Evolutionary conservation across 1,140 invertebrate species (phyloP).

Genomic region (Epicauta chinensis): DNA sequence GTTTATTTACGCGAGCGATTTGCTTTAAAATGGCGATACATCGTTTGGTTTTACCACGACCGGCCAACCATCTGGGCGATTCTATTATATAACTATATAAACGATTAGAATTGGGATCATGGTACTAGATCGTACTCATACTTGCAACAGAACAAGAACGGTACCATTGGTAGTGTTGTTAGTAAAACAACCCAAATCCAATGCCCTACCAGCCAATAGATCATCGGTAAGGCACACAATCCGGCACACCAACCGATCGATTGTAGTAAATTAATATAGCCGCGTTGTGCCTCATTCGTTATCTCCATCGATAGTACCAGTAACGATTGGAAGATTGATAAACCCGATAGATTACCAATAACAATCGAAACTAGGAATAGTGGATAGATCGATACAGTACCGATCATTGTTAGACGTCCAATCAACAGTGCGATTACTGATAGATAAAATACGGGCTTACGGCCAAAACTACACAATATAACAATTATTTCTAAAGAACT

Average conservation of each 20-base stretch:
- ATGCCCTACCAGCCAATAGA: conserved; percentile 51
- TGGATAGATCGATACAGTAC: neutral
- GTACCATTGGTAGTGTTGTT: conserved; percentile 27
- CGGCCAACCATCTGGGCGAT: conserved; percentile 60
- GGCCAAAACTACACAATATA: conserved; percentile 10
- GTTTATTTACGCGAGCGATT: conserved; percentile 60
- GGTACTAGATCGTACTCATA: conserved; percentile 8
- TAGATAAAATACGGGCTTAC: conserved; percentile 2
- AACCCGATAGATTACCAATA: conserved; percentile 12
- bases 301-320: conserved; percentile 23
- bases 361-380: conserved; percentile 4
- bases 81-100: conserved; percentile 50
- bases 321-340: conserved; percentile 17
- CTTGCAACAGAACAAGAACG: conserved; percentile 29
- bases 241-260: conserved; percentile 48
- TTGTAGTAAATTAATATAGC: conserved; percentile 44
- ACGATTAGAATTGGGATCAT: neutral
- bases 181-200: conserved; percentile 47
- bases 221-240: conserved; percentile 48
- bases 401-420: conserved; percentile 1
- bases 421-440: conserved; percentile 2
- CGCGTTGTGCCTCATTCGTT: conserved; percentile 34
- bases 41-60: conserved; percentile 49
- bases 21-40: conserved; percentile 51
- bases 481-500: neutral